phyloP scores from a whole-genome alignment of 2,888 invertebrate species.

The Acanthopleura granulata region DNA sequence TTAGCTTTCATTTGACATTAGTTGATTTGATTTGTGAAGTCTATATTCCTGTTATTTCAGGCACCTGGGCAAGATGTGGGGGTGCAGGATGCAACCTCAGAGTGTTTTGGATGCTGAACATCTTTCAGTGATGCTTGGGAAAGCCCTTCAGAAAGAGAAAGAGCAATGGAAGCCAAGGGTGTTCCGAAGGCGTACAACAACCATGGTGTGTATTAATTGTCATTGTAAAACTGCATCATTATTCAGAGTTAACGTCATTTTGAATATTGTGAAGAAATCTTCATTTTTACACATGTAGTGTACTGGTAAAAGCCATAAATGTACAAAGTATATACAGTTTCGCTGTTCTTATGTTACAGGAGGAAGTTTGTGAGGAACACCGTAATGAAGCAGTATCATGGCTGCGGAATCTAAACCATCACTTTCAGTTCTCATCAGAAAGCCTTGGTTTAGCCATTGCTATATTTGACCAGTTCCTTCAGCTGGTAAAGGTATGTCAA shows the following conservation, averaged over 20 bases:
- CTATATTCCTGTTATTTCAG: background rate
- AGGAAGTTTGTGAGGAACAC: slow-evolving; percentile 32
- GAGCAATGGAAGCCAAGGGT: slow-evolving; percentile 54
- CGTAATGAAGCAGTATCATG: slow-evolving; percentile 56
- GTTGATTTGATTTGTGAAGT: background rate
- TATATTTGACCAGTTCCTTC: slow-evolving; percentile 64
- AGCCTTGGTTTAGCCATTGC: slow-evolving; percentile 60
- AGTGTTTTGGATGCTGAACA: slow-evolving; percentile 58
- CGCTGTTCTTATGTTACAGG: background rate
- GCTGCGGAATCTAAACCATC: slow-evolving; percentile 50
- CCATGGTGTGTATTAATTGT: no score
- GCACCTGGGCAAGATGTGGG: slow-evolving; percentile 20
- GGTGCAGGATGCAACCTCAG: slow-evolving; percentile 54
- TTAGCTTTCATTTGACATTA: background rate
- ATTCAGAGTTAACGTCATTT: no score
- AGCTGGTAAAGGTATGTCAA: slow-evolving; percentile 60
- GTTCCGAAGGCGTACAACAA: background rate
- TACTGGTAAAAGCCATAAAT: no score
- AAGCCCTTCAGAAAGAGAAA: slow-evolving; percentile 55
- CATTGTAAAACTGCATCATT: no score
- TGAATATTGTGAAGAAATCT: no score
- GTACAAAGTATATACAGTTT: background rate
- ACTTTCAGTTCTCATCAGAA: slow-evolving; percentile 61
- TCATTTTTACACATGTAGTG: no score
- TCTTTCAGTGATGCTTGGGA: slow-evolving; percentile 59